Evolutionary conservation across 2,888 invertebrate species (phyloP), one percentile per base, ranked within the genome.

Genomic region (Plemyria rubiginata): DNA sequence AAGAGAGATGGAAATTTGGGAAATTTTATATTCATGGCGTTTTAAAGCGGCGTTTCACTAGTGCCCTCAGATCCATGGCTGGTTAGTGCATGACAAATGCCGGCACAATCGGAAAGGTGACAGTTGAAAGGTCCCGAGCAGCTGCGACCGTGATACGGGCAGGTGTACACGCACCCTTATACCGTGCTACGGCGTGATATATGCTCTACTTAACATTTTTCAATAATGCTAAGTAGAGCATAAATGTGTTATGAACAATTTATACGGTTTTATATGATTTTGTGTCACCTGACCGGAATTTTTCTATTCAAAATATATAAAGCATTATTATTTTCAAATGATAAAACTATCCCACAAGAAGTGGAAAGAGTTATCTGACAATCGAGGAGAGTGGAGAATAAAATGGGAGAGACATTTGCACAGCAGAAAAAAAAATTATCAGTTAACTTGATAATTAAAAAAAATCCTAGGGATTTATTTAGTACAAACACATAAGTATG

Each of bases 131-230:
- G 78, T 77, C 75, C 75, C 64, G 45, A 46, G 84, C 87, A 87
- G 87, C 87, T 87, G 87, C 71, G 69, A 69, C 65, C 76, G 81
- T 83, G 85, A 85, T 86, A 82, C 77, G 81, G 84, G 87, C 88
- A 88, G 87, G 88, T 87, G 88, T 78, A 80, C 74, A 41, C 67
- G 64, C 63, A 67, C 71, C 68, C 70, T 70, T 66, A 67, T 63
- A 59, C 56, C 45, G 40, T 49, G 61, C 57, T 60, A 57, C 16
- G 40, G 5, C 15, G 28, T 28, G 54, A 51, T 36, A 46, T 53
- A 67, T 78, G 78, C 82, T 80, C 78, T 77, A 71, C 76, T 73
- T 75, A 70, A 4, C 40, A 68, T 70, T 67, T 41, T 54, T 51
- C n/a, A n/a, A n/a, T n/a, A n/a, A n/a, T n/a, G n/a, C 46, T 13